Percentiles rank a stretch among this genome's conserved stretches.
phyloP scores from a whole-genome alignment of 1,140 invertebrate genomes.

The Heliconius melpomene region DNA sequence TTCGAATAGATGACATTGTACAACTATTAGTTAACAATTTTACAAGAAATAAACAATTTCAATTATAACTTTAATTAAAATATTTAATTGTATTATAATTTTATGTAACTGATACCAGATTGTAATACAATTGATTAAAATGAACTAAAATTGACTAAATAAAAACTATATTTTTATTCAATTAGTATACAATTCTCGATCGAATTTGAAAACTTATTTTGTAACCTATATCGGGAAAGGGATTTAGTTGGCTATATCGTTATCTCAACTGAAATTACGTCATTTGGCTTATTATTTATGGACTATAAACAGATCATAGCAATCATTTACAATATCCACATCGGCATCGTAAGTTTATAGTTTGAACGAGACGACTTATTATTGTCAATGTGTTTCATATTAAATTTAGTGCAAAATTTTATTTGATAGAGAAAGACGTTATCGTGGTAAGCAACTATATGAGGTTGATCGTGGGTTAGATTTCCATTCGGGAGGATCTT shows the following conservation, averaged over 20 bases:
- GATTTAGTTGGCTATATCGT: constrained; percentile 15
- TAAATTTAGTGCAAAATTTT: neutral
- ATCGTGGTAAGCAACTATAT: no score
- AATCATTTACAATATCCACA: constrained; percentile 27
- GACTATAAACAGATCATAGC: constrained; percentile 26
- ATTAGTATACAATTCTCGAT: no score
- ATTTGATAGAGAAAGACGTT: neutral
- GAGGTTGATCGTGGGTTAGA: neutral
- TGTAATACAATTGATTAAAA: no score
- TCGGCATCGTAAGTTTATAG: neutral
- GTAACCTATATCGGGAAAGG: neutral
- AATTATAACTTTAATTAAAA: no score
- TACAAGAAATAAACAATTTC: no score
- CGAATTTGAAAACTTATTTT: no score
- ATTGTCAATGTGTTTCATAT: neutral
- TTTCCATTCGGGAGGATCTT: neutral
- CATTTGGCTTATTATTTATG: constrained; percentile 27
- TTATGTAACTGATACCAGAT: no score
- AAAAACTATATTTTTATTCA: no score
- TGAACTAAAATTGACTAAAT: no score
- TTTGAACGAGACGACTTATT: constrained; percentile 3
- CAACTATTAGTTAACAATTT: no score
- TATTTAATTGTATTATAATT: no score
- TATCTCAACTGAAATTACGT: constrained; percentile 24
- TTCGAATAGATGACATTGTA: neutral